A percentile compares a stretch with the other conserved stretches of the same genome.
phyloP scores from a whole-genome alignment of 2,888 invertebrate genomes.

The Drosophila neotestacea region DNA sequence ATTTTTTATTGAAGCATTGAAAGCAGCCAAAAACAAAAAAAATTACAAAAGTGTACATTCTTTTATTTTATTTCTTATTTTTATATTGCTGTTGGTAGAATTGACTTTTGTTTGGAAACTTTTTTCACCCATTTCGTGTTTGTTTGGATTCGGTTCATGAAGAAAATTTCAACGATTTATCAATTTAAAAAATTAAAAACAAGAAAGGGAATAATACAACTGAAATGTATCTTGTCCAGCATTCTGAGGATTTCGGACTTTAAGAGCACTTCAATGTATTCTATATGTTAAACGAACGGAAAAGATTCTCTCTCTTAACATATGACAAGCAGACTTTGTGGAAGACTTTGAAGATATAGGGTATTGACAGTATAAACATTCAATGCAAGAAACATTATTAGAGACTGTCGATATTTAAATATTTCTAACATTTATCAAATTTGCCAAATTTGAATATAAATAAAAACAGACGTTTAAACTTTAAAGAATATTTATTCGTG shows the following conservation, averaged over 20 bases:
- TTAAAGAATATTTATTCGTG: too few relatives aligned
- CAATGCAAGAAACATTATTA: neutral
- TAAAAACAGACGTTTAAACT: too few relatives aligned
- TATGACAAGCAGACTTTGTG: neutral
- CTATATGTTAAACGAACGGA: slow-evolving; percentile 60
- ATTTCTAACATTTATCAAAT: neutral
- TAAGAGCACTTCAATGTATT: slow-evolving; percentile 52
- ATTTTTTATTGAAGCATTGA: slow-evolving; percentile 61
- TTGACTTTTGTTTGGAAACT: slow-evolving; percentile 55
- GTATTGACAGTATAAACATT: neutral
- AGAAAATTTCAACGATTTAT: slow-evolving; percentile 70
- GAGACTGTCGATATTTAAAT: too few relatives aligned
- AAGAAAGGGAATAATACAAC: slow-evolving; percentile 10
- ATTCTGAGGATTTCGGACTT: slow-evolving; percentile 30
- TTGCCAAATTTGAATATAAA: neutral
- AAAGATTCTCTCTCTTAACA: neutral
- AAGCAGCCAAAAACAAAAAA: slow-evolving; percentile 14
- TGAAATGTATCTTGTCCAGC: slow-evolving; percentile 12
- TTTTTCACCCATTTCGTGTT: slow-evolving; percentile 46
- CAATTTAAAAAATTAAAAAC: slow-evolving; percentile 45
- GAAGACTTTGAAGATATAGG: neutral
- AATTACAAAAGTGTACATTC: slow-evolving; percentile 24
- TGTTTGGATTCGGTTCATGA: slow-evolving; percentile 61
- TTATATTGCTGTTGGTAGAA: slow-evolving; percentile 21
- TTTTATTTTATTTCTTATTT: slow-evolving; percentile 23